These are phyloP conservation scores for Dynastes tityus DNA, from an alignment of 2,888 invertebrate species.

Conservation along the genomic window DNA sequence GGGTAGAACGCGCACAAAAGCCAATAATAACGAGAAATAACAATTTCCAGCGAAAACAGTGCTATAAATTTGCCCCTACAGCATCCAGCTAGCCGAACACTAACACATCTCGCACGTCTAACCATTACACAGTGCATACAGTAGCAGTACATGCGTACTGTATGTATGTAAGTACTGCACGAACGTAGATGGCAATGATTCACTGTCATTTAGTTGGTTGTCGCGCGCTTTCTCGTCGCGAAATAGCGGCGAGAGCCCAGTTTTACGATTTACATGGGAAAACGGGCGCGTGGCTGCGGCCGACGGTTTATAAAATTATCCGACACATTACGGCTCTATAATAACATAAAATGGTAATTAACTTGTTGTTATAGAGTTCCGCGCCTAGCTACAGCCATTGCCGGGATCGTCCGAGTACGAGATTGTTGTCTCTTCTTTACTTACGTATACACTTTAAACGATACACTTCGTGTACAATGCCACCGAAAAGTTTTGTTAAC, in stretches of 20 bases:
- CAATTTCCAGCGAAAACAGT: constrained; percentile 16
- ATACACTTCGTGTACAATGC: no score
- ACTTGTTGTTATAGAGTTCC: constrained; percentile 56
- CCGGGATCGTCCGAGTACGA: background rate
- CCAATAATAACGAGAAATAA: constrained; percentile 14
- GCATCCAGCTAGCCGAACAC: constrained; percentile 7
- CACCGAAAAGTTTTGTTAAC: no score
- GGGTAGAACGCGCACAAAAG: background rate
- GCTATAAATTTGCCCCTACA: constrained; percentile 36
- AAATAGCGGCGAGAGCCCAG: background rate
- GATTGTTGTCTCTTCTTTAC: background rate
- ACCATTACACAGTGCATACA: background rate
- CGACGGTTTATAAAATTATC: constrained; percentile 56
- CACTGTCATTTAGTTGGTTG: constrained; percentile 40
- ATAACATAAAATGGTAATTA: constrained; percentile 60
- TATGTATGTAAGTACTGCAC: constrained; percentile 6
- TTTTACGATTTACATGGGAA: constrained; percentile 54
- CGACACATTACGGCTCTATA: constrained; percentile 58
- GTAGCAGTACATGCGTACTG: background rate
- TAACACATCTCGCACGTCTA: background rate
- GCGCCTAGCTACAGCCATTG: constrained; percentile 30
- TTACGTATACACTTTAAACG: background rate
- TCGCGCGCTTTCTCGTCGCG: constrained; percentile 19
- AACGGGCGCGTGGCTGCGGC: constrained; percentile 52
- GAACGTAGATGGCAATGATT: constrained; percentile 29